A percentile compares a stretch with the other conserved stretches of the same genome.
Evolutionary conservation across 2,888 invertebrate genomes (phyloP).

Genomic region (Ichneumon xanthorius): DNA sequence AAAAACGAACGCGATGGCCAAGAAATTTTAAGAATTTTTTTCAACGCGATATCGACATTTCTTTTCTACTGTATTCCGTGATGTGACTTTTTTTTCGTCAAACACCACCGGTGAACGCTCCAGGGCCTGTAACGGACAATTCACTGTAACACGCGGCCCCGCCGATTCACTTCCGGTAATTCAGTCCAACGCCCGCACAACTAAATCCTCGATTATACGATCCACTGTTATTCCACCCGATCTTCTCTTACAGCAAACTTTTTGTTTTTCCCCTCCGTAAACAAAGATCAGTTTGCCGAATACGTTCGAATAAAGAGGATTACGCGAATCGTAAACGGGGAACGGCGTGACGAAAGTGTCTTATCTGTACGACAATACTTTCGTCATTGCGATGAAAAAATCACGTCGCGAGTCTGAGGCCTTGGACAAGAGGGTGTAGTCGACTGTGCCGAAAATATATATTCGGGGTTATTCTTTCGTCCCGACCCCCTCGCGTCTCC

Average conservation of each 20-base stretch:
- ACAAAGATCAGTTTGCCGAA: background rate
- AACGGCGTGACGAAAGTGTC: no score
- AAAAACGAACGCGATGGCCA: background rate
- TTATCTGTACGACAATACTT: no score
- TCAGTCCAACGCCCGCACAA: background rate
- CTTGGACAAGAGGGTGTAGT: background rate
- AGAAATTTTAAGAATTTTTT: background rate
- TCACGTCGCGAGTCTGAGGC: background rate
- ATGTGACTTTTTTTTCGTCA: background rate
- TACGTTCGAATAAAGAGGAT: background rate
- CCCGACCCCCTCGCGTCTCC: background rate
- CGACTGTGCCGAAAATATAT: background rate
- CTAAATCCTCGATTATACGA: background rate
- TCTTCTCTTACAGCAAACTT: background rate
- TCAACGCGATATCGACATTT: background rate
- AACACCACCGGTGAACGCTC: background rate
- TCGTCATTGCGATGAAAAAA: background rate
- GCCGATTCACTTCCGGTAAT: constrained; percentile 1
- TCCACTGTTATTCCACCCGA: background rate
- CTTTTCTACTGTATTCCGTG: background rate
- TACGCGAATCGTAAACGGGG: no score
- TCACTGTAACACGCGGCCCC: background rate
- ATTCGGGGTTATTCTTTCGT: background rate
- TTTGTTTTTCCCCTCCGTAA: background rate
- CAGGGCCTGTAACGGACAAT: background rate